phyloP scores from a whole-genome alignment of 2,113 vertebrate species.

The Parus major region DNA sequence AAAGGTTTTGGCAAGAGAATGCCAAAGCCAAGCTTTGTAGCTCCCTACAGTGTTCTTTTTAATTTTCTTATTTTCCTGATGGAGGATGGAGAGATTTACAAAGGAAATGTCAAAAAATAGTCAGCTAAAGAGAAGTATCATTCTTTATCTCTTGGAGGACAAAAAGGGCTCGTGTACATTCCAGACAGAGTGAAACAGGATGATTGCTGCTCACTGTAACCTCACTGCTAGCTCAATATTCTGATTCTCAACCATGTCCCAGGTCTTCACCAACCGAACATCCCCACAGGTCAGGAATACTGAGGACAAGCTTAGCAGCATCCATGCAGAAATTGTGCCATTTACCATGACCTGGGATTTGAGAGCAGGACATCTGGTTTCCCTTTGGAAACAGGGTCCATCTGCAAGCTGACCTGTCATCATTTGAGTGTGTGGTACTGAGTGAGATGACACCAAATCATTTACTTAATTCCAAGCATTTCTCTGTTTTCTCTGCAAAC shows the following conservation, averaged over 20 bases:
- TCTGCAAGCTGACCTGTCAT: neutral
- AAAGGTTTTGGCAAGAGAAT: neutral
- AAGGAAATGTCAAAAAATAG: neutral
- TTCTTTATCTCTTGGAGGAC: neutral
- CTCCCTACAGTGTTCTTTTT: neutral
- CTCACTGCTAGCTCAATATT: neutral
- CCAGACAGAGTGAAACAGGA: neutral
- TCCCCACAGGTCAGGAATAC: neutral
- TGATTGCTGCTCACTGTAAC: neutral
- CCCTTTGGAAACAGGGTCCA: neutral
- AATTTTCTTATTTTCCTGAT: neutral
- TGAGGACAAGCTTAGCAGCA: neutral
- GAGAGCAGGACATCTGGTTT: neutral
- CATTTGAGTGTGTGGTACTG: neutral
- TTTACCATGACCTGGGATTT: neutral
- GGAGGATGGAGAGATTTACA: neutral
- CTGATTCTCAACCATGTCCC: neutral
- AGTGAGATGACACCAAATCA: neutral
- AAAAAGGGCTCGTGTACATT: neutral
- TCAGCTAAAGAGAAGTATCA: neutral
- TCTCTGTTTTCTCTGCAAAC: neutral
- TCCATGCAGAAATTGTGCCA: neutral
- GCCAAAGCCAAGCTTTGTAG: neutral
- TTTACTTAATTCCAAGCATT: neutral
- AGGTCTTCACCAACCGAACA: neutral